Percentiles rank a stretch among this genome's conserved stretches.
phyloP scores from a whole-genome alignment of 1,140 invertebrate species.

The Varroa destructor region DNA sequence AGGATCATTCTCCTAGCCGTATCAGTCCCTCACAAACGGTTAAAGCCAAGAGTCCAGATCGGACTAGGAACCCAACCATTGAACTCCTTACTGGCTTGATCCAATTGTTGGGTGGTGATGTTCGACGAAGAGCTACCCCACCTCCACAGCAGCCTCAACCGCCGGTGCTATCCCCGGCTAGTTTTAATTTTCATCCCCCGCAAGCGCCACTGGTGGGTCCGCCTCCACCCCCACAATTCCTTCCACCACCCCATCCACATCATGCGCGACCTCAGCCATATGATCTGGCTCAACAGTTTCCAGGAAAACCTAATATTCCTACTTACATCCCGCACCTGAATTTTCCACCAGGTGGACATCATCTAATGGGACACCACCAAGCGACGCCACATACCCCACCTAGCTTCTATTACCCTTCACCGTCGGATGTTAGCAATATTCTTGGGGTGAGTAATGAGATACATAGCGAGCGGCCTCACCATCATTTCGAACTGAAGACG shows the following conservation, averaged over 20 bases:
- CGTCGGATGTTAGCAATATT: slow-evolving; percentile 23
- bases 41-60: slow-evolving; percentile 28
- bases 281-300: slow-evolving; percentile 30
- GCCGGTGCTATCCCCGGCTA: slow-evolving; percentile 18
- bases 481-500: slow-evolving; percentile 19
- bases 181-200: slow-evolving; percentile 11
- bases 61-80: slow-evolving; percentile 34
- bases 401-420: slow-evolving; percentile 12
- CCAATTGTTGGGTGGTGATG: slow-evolving; percentile 70
- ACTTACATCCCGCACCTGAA: slow-evolving; percentile 14
- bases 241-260: slow-evolving; percentile 26
- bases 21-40: slow-evolving; percentile 24
- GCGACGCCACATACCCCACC: background rate
- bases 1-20: background rate
- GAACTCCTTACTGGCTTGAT: slow-evolving; percentile 80
- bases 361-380: background rate
- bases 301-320: slow-evolving; percentile 18
- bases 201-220: background rate
- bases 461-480: background rate
- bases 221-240: slow-evolving; percentile 9
- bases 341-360: background rate
- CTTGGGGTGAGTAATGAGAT: background rate
- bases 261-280: slow-evolving; percentile 28
- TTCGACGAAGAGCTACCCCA: slow-evolving; percentile 48
- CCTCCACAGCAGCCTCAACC: slow-evolving; percentile 18